Evolutionary conservation across 2,888 invertebrate species (phyloP).

Genomic region (Drosophila aldrichi): DNA sequence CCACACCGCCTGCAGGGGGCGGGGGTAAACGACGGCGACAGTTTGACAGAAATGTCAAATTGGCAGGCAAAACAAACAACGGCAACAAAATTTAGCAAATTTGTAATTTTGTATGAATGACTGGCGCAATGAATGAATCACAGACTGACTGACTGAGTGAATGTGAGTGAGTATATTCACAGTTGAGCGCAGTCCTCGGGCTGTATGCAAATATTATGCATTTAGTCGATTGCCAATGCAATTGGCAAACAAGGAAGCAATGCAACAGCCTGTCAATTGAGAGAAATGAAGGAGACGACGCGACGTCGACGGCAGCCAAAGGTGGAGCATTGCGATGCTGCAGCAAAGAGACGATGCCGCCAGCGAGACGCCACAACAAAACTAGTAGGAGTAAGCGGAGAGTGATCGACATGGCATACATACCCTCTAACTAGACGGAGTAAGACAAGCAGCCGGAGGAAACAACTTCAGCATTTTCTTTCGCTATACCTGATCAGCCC

Average conservation of each 20-base stretch:
- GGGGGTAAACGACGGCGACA: conserved; percentile 35
- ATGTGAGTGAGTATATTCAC: conserved; percentile 19
- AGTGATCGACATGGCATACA: background rate
- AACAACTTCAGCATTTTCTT: background rate
- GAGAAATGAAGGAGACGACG: conserved; percentile 56
- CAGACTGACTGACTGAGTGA: conserved; percentile 29
- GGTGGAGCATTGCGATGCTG: conserved; percentile 53
- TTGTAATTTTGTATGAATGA: conserved; percentile 70
- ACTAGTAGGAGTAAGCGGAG: background rate
- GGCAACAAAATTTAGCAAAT: conserved; percentile 56
- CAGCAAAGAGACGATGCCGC: conserved; percentile 31
- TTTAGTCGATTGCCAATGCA: conserved; percentile 65
- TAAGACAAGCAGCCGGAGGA: background rate
- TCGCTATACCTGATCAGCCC: background rate
- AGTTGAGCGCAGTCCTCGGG: conserved; percentile 34
- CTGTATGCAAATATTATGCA: conserved; percentile 64
- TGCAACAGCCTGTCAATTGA: conserved; percentile 68
- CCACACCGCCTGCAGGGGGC: background rate
- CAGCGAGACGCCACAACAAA: conserved; percentile 30
- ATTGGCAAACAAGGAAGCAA: conserved; percentile 77
- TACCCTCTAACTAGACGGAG: background rate
- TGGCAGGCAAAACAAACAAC: conserved; percentile 67
- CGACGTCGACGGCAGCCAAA: conserved; percentile 28
- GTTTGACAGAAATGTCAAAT: conserved; percentile 76
- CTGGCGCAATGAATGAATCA: conserved; percentile 51